phyloP scores from a whole-genome alignment of 1,140 invertebrate species.

The Drosophila repleta region DNA sequence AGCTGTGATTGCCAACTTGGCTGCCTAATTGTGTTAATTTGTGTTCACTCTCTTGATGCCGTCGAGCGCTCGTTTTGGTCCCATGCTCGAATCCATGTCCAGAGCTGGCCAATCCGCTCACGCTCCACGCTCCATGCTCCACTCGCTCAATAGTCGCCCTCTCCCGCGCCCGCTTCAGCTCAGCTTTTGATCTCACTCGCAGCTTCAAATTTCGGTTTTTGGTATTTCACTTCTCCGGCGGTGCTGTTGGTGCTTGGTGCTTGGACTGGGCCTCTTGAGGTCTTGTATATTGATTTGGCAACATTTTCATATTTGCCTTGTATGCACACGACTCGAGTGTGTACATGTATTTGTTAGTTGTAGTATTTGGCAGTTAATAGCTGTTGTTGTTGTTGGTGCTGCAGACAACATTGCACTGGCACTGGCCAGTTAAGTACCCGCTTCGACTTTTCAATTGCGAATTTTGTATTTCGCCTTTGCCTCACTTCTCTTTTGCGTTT shows the following conservation, averaged over 20 bases:
- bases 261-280: conserved; percentile 34
- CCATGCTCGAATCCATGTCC: conserved; percentile 26
- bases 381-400: conserved; percentile 32
- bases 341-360: conserved; percentile 46
- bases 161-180: conserved; percentile 3
- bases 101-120: conserved; percentile 18
- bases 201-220: conserved; percentile 16
- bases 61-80: conserved; percentile 22
- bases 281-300: conserved; percentile 70
- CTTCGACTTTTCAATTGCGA: conserved; percentile 65
- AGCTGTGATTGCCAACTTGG: conserved; percentile 21
- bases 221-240: conserved; percentile 27
- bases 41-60: conserved; percentile 34
- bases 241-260: neutral
- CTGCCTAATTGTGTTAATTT: conserved; percentile 49
- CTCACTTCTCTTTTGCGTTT: conserved; percentile 54
- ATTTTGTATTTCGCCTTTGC: conserved; percentile 47
- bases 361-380: conserved; percentile 58
- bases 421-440: conserved; percentile 43
- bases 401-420: conserved; percentile 40
- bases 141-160: neutral
- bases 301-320: conserved; percentile 73
- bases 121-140: conserved; percentile 10
- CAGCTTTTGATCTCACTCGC: conserved; percentile 14
- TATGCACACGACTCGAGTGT: conserved; percentile 42